A percentile compares a stretch with the other conserved stretches of the same genome.
Evolutionary conservation across 2,797 vertebrate species (phyloP).

Genomic region (Sebastes steindachneri): DNA sequence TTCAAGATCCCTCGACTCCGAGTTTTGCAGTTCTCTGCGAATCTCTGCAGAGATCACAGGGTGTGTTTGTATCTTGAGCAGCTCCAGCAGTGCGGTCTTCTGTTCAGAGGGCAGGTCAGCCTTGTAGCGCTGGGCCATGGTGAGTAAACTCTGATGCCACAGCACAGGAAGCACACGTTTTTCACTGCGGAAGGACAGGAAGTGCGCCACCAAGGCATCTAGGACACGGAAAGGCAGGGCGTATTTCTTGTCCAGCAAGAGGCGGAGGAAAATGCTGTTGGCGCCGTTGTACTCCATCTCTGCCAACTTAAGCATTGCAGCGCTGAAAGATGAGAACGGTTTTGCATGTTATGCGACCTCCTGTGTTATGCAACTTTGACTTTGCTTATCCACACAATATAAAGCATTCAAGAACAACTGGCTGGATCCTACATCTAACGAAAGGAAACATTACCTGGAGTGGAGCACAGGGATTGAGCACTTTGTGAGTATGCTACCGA

Average conservation of each 20-base stretch:
- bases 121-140: slow-evolving; percentile 94
- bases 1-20: slow-evolving; percentile 88
- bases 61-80: slow-evolving; percentile 92
- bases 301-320: slow-evolving; percentile 95
- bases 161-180: slow-evolving; percentile 91
- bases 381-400: not conserved
- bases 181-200: slow-evolving; percentile 92
- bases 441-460: slow-evolving; percentile 88
- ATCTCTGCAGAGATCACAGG: slow-evolving; percentile 88
- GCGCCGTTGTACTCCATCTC: slow-evolving; percentile 97
- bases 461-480: slow-evolving; percentile 97
- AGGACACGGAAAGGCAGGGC: slow-evolving; percentile 98
- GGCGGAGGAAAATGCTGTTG: slow-evolving; percentile 97
- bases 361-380: slow-evolving; percentile 21
- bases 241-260: slow-evolving; percentile 97
- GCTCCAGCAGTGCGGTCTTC: slow-evolving; percentile 91
- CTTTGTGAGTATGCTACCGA: slow-evolving; percentile 95
- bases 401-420: not conserved
- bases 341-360: slow-evolving; percentile 31
- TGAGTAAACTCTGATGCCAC: slow-evolving; percentile 97
- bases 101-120: slow-evolving; percentile 94
- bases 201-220: slow-evolving; percentile 95
- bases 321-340: slow-evolving; percentile 76
- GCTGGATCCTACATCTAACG: not conserved
- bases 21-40: slow-evolving; percentile 91